Conservation (phyloP, 2,888 invertebrate genomes). For the Eudasyphora cyanicolor region DNA sequence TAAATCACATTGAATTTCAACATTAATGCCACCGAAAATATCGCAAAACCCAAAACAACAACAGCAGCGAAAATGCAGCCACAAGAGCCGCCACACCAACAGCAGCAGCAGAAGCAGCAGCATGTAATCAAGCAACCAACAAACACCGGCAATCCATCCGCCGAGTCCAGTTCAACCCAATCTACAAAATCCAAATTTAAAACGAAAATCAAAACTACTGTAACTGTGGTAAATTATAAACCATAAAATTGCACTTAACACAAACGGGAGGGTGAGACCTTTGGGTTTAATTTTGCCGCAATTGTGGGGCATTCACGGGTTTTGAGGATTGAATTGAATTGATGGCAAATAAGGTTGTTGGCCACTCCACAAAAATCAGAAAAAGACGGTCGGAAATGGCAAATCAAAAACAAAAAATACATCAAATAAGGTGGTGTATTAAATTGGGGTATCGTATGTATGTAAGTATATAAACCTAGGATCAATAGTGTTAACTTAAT, state of each 20-base stretch:
- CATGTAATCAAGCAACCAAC: neutral
- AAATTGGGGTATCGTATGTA: conserved; percentile 2
- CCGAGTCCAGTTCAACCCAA: neutral
- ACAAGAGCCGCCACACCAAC: too few species aligned
- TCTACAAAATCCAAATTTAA: neutral
- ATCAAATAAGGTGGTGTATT: neutral
- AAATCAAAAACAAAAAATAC: neutral
- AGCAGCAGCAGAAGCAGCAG: neutral
- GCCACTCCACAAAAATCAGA: conserved; percentile 18
- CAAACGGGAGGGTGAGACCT: conserved; percentile 40
- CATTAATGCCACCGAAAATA: conserved; percentile 17
- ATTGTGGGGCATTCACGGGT: neutral
- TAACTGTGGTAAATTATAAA: conserved; percentile 39
- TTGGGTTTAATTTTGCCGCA: conserved; percentile 12
- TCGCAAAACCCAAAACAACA: neutral
- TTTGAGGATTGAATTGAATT: neutral
- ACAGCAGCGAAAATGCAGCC: neutral
- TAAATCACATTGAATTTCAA: conserved; percentile 55
- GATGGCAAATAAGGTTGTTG: conserved; percentile 22
- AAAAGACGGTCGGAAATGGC: neutral
- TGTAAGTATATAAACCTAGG: neutral
- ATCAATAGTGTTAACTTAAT: too few species aligned
- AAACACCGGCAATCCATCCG: too few species aligned
- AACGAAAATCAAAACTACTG: conserved; percentile 3
- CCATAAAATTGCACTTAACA: conserved; percentile 46